Base-by-base conservation (phyloP, 1,140 invertebrate species). In the Linepithema humile region DNA sequence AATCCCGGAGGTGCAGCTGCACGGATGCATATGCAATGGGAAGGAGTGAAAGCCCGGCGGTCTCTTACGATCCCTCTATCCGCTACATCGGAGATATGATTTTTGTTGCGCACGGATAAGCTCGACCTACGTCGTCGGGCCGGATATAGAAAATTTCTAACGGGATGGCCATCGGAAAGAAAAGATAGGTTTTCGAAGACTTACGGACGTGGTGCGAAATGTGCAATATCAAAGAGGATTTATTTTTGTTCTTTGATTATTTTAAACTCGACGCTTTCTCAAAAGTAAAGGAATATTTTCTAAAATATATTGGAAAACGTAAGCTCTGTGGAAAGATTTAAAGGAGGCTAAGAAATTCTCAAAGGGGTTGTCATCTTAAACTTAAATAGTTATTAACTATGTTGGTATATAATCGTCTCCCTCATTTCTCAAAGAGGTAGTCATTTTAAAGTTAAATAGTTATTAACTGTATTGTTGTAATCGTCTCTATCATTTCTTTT, bases 51-150 rank as follows among this genome's bases (percentile, higher is more conserved):
- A 69, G 50, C 43, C 35, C 35, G 32, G n/a, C 62, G 17, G 40
- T 35, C 64, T 80, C 64, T 80, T 20, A 69, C 48, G 75, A 43
- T 57, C 67, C 48, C 64, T 40, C 75, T 55, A 69, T 80, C 64
- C 45, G 64, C 23, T 43, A 70, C 35, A 40, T 69, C 62, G 64
- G 35, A 55, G 48, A 69, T 80, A 80, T 69, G 62, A 69, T 80
- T 80, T 80, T 80, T 69, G 64, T 70, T 55, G 75, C 75, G 62
- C 62, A 15, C 10, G 75, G 64, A 80, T 80, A 69, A 80, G 75
- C 75, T 57, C 29, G 62, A 70, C 17, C 23, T 55, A 69, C 35
- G 48, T 78, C 26, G 38, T 75, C 43, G n/a, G 32, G 40, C 3
- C 20, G 60, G 35, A 80, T 69, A 80, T 40, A 40, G 48, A 70